phyloP scores from a whole-genome alignment of 2,888 invertebrate species.

The Drosophila antonietae region DNA sequence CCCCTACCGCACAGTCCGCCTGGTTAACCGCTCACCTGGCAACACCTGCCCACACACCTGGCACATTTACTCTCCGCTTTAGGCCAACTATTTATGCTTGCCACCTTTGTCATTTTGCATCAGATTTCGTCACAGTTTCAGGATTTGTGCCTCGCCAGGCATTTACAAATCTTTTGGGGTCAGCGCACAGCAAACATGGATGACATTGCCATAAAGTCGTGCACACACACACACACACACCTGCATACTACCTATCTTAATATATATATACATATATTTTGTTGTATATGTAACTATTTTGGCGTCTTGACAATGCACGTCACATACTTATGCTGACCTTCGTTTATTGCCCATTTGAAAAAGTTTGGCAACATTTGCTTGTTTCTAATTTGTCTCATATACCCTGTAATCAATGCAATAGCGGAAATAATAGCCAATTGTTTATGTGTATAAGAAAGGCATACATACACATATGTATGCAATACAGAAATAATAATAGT shows the following conservation, averaged over 20 bases:
- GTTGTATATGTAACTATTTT: conserved; percentile 23
- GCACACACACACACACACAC: neutral
- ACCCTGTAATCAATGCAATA: conserved; percentile 1
- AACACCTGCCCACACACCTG: neutral
- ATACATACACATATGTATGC: neutral
- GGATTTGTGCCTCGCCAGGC: conserved; percentile 8
- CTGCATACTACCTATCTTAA: neutral
- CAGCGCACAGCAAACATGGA: conserved; percentile 44
- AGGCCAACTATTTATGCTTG: conserved; percentile 39
- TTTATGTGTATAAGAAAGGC: neutral
- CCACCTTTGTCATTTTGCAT: conserved; percentile 4
- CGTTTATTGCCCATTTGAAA: conserved; percentile 65
- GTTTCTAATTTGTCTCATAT: conserved; percentile 20
- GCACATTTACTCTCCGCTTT: neutral
- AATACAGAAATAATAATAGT: neutral
- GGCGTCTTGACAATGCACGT: conserved; percentile 25
- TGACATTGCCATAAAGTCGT: conserved; percentile 49
- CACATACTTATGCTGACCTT: conserved; percentile 64
- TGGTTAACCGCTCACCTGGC: conserved; percentile 4
- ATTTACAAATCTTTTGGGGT: conserved; percentile 39
- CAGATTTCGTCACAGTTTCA: conserved; percentile 9
- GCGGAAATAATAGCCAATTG: neutral
- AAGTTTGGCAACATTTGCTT: conserved; percentile 57
- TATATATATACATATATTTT: neutral
- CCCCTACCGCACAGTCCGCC: no score